Evolutionary conservation across 2,888 invertebrate species (phyloP), one percentile per base, ranked within the genome.

Genomic region (Tipula helvola): DNA sequence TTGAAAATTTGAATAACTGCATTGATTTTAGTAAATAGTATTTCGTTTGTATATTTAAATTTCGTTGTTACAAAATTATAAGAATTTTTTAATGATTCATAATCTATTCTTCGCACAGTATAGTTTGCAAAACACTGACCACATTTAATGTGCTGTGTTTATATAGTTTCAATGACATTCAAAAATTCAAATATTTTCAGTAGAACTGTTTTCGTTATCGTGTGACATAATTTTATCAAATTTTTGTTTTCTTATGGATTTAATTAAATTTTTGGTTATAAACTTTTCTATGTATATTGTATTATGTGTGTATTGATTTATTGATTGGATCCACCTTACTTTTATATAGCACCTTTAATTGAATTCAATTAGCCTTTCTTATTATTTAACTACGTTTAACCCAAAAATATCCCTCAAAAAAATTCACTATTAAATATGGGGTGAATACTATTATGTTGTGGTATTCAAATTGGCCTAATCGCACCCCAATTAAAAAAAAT

Each of bases 381-480:
- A 71, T 12, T 28, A 71, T 71, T 44, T 84, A 84, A 84, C 13
- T 5, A 84, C 84, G 16, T 84, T 84, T 41, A 84, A 39, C 5
- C 13, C n/a, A 39, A 84, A 84, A 84, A 39, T 39, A 8, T 39
- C 39, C 16, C 3, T 39, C 16, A 2, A 39, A 84, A 12, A 13
- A 28, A 28, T 28, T 28, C 36, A 84, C 84, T 16, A 84, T n/a
- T 36, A 83, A 12, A 85, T 36, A 39, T 36, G 86, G 86, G 52
- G 57, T 86, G 36, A 18, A 86, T 71, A 71, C 71, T 71, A 28
- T 71, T 28, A 86, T 87, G 87, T 87, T 85, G 86, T 86, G 87
- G 86, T 87, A 87, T 87, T 87, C 87, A 87, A 87, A 87, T 87
- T 87, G 86, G 86, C 86, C 85, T 87, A 87, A 87, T 87, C 87